phyloP scores from a whole-genome alignment of 2,888 invertebrate genomes.

The Graphium colonna region DNA sequence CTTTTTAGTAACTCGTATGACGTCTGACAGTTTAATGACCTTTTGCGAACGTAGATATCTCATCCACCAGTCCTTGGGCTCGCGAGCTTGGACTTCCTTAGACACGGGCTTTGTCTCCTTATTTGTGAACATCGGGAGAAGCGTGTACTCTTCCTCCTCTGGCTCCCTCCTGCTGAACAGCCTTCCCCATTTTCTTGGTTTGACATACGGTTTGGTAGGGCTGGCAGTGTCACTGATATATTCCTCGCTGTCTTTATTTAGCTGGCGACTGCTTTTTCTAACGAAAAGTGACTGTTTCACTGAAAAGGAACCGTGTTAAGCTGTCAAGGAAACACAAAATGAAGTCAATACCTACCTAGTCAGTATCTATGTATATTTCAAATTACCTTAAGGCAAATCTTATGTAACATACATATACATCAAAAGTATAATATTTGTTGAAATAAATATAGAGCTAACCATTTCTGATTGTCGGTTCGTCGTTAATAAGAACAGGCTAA shows the following conservation, averaged over 20 bases:
- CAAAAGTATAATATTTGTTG: too few relatives aligned
- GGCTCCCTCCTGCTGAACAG: slow-evolving; percentile 39
- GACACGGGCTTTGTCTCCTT: slow-evolving; percentile 27
- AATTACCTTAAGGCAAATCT: too few relatives aligned
- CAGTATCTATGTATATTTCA: too few relatives aligned
- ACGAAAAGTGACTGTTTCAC: slow-evolving; percentile 27
- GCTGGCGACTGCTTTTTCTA: slow-evolving; percentile 26
- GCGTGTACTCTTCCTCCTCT: slow-evolving; percentile 48
- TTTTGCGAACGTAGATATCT: slow-evolving; percentile 48
- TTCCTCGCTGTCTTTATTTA: slow-evolving; percentile 10
- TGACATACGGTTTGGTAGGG: slow-evolving; percentile 27
- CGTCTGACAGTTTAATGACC: slow-evolving; percentile 30
- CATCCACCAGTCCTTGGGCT: slow-evolving; percentile 57
- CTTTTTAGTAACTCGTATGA: background rate
- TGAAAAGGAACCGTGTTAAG: slow-evolving; percentile 11
- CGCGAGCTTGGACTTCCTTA: slow-evolving; percentile 16
- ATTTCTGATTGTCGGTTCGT: too few relatives aligned
- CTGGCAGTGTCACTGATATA: slow-evolving; percentile 18
- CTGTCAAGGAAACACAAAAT: too few relatives aligned
- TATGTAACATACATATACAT: too few relatives aligned
- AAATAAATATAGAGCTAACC: too few relatives aligned
- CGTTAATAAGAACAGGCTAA: too few relatives aligned
- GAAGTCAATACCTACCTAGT: too few relatives aligned
- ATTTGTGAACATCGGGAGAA: slow-evolving; percentile 48
- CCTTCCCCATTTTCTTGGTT: slow-evolving; percentile 39